Conservation (phyloP, 2,797 vertebrate genomes). For the Phoeniculus purpureus region DNA sequence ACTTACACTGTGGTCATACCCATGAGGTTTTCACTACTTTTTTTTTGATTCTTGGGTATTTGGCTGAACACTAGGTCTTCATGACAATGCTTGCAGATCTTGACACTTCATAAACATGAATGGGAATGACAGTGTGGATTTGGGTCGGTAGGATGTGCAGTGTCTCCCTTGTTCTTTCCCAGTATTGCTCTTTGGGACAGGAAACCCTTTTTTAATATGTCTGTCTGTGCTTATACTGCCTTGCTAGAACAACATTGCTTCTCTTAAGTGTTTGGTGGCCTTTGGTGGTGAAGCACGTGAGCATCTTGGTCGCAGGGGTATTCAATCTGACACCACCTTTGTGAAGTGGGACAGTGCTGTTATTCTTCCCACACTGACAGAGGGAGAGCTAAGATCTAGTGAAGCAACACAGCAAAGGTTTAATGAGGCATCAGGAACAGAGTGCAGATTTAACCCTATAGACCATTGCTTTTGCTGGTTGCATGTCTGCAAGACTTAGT, state of each 20-base stretch:
- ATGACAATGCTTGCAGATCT: background rate
- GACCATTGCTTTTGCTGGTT: background rate
- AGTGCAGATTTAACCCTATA: background rate
- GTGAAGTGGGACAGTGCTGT: background rate
- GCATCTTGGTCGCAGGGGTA: background rate
- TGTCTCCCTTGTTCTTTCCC: background rate
- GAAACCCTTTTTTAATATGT: background rate
- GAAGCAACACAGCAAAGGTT: background rate
- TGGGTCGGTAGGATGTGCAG: background rate
- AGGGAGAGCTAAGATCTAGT: background rate
- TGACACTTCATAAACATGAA: background rate
- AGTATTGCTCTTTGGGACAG: background rate
- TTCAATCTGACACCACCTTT: background rate
- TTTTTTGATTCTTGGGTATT: background rate
- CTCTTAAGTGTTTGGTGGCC: accelerated
- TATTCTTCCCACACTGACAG: background rate
- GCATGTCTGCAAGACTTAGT: background rate
- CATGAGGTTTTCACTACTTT: background rate
- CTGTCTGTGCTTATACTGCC: background rate
- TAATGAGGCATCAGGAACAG: background rate
- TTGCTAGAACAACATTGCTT: background rate
- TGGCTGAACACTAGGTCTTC: background rate
- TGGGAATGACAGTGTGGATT: background rate
- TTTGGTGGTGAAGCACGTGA: background rate
- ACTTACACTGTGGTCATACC: constrained; percentile 3